These are phyloP conservation scores for Cettia cetti DNA, from an alignment of 2,113 vertebrate species.

Conservation along the genomic window DNA sequence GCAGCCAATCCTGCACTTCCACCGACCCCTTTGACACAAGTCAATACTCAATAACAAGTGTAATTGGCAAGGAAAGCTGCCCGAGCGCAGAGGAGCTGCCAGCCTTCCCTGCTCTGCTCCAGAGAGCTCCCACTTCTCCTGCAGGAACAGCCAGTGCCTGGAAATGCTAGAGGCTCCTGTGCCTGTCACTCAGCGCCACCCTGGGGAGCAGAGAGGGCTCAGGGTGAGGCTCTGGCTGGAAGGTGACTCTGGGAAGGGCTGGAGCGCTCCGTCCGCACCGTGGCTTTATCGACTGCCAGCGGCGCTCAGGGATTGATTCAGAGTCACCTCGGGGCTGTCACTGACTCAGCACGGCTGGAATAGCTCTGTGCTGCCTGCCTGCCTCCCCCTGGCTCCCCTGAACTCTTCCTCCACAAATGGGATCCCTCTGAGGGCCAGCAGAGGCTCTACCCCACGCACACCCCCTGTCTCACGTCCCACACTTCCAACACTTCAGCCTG, in stretches of 20 bases:
- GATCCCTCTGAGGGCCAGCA: background rate
- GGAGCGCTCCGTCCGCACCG: fast-evolving
- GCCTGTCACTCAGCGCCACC: background rate
- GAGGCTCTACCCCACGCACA: background rate
- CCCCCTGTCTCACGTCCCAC: background rate
- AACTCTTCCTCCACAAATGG: background rate
- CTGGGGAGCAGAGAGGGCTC: background rate
- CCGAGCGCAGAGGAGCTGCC: background rate
- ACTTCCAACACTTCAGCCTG: background rate
- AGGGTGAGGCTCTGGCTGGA: background rate
- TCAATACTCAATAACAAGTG: constrained; percentile 25
- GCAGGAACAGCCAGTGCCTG: background rate
- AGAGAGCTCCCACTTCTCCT: background rate
- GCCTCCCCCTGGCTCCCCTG: background rate
- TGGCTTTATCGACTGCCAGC: background rate
- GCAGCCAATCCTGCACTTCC: background rate
- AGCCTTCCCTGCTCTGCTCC: background rate
- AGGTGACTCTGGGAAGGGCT: background rate
- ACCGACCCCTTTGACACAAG: background rate
- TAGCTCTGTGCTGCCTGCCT: background rate
- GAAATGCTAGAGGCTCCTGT: background rate
- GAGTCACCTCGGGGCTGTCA: background rate
- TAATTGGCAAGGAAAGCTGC: constrained; percentile 4
- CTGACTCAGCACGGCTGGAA: background rate
- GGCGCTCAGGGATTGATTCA: background rate